phyloP scores from a whole-genome alignment of 2,113 vertebrate species.

The Petaurus breviceps region DNA sequence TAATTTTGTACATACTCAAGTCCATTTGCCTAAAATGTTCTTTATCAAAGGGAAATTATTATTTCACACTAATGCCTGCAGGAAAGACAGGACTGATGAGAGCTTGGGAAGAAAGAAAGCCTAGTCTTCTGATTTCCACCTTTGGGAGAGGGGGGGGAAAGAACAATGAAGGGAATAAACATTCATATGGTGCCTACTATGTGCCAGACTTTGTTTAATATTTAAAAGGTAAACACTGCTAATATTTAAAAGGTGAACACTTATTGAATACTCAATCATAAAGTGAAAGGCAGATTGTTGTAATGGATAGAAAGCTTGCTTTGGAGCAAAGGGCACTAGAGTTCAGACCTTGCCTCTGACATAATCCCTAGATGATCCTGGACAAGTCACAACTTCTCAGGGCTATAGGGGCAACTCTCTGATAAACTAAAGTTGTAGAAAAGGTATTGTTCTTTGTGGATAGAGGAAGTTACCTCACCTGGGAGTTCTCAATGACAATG shows the following conservation, averaged over 20 bases:
- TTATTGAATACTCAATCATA: background rate
- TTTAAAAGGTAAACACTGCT: background rate
- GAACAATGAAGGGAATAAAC: background rate
- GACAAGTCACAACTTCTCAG: background rate
- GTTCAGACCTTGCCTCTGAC: background rate
- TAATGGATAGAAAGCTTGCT: background rate
- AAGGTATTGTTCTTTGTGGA: background rate
- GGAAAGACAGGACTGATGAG: background rate
- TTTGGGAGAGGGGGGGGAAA: background rate
- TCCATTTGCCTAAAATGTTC: background rate
- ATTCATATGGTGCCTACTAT: background rate
- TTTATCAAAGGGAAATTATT: background rate
- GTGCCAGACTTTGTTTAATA: background rate
- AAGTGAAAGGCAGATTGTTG: background rate
- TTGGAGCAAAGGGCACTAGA: background rate
- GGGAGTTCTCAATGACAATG: background rate
- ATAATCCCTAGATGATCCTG: background rate
- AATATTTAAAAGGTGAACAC: background rate
- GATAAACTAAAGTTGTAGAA: background rate
- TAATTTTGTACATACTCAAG: background rate
- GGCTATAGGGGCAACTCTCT: background rate
- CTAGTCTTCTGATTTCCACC: background rate
- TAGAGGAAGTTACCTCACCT: background rate
- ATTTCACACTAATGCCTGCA: background rate
- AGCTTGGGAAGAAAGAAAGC: background rate